Evolutionary conservation across 1,140 invertebrate species (phyloP), one percentile per base, ranked within the genome.

Genomic region (Druon quercuslanigerum): DNA sequence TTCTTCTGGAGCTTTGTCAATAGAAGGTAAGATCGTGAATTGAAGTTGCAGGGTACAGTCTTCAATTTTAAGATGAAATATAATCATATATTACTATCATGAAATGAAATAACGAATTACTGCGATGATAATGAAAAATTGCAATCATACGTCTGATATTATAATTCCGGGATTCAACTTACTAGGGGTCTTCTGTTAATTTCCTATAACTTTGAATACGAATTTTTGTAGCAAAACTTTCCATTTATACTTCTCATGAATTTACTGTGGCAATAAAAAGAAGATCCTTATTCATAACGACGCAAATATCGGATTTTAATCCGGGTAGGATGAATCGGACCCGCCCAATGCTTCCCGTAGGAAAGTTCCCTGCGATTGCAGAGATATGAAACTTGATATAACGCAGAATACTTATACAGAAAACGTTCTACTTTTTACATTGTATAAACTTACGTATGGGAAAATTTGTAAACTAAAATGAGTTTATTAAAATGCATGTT

Each of bases 251-350:
- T 66, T n/a, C n/a, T 33, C 60, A 40, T 66, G 60, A 66, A 66
- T 66, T 66, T 66, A 46, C 60, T n/a, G 40, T 20, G 60, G 60
- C 46, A 66, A 66, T 66, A 66, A 66, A 66, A 66, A 56, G 19
- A 66, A 40, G 8, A 66, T 66, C 60, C 60, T 66, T 66, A 66
- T 66, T 66, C 60, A 66, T 66, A 66, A 33, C 60, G 60, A 66
- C 60, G 60, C 60, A 66, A 66, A 66, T 66, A 66, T 66, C 60
- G 60, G 60, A 66, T 66, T 66, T 66, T 66, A 66, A 66, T 66
- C 60, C 60, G 14, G 40, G 13, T 33, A 40, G 60, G 60, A 66
- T 66, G 60, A 66, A 66, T 66, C 25, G 25, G 60, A 66, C 60
- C 60, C 25, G 60, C 60, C 60, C 60, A 60, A 25, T 25, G 20